Percentiles rank a stretch among this genome's conserved stretches.
phyloP scores from a whole-genome alignment of 2,797 vertebrate genomes.

The Craterocephalus amniculus region DNA sequence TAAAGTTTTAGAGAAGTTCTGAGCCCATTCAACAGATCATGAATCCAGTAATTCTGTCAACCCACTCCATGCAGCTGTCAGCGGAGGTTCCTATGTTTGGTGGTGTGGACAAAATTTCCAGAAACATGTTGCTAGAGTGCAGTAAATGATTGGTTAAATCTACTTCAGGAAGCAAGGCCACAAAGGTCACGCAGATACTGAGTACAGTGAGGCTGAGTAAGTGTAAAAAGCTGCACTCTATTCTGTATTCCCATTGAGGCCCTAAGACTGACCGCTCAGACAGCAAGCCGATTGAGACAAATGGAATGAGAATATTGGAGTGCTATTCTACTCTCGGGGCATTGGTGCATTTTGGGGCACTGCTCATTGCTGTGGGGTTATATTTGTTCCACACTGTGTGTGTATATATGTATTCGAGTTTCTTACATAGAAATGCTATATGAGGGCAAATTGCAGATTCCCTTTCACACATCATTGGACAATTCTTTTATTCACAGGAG shows the following conservation, averaged over 20 bases:
- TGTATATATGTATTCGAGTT: constrained; percentile 45
- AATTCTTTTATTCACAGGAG: constrained; percentile 65
- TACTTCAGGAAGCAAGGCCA: constrained; percentile 58
- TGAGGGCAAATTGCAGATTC: constrained; percentile 66
- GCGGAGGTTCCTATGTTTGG: constrained; percentile 27
- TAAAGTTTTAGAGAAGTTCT: constrained; percentile 13
- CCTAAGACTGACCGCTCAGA: constrained; percentile 72
- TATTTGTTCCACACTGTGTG: constrained; percentile 19
- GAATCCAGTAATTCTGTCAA: constrained; percentile 4
- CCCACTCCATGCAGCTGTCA: constrained; percentile 20
- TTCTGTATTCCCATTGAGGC: constrained; percentile 73
- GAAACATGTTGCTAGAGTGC: constrained; percentile 34
- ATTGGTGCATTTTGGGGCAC: constrained; percentile 58
- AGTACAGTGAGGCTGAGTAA: constrained; percentile 64
- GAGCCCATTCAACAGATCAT: constrained; percentile 24
- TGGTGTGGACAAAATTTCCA: constrained; percentile 23
- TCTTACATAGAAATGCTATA: constrained; percentile 47
- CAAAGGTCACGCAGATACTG: constrained; percentile 62
- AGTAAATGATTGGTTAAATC: constrained; percentile 45
- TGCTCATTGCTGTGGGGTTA: constrained; percentile 38
- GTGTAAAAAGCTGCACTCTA: constrained; percentile 75
- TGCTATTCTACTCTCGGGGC: constrained; percentile 56
- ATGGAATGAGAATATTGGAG: constrained; percentile 68
- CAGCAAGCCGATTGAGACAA: constrained; percentile 78
- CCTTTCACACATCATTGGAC: constrained; percentile 75